A percentile compares a stretch with the other conserved stretches of the same genome.
Evolutionary conservation across 2,888 invertebrate species (phyloP).

Genomic region (Lepidocyrtinus sp.): DNA sequence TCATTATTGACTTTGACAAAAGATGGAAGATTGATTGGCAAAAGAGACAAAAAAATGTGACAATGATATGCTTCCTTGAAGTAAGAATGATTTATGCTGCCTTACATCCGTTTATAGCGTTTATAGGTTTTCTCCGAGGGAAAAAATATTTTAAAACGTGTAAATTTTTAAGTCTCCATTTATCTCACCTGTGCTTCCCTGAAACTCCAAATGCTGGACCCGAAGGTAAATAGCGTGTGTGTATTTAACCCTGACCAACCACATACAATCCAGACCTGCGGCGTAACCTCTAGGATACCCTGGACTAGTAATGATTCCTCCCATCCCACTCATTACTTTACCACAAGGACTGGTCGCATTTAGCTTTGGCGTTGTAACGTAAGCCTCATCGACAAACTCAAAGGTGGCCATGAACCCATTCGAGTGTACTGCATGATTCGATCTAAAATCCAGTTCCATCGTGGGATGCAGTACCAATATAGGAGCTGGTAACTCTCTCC

Average conservation of each 20-base stretch:
- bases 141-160: not conserved
- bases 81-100: not conserved
- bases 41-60: conserved; percentile 14
- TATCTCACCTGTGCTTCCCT: conserved; percentile 71
- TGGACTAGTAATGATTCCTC: conserved; percentile 73
- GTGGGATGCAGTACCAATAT: conserved; percentile 71
- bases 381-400: conserved; percentile 72
- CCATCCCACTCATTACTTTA: conserved; percentile 70
- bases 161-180: not conserved
- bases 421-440: conserved; percentile 71
- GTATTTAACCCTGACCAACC: conserved; percentile 73
- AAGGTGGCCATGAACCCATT: conserved; percentile 71
- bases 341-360: conserved; percentile 71
- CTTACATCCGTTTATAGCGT: not conserved
- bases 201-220: conserved; percentile 72
- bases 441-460: conserved; percentile 71
- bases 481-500: conserved; percentile 70
- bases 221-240: conserved; percentile 72
- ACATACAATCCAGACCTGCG: conserved; percentile 73
- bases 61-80: conserved; percentile 14
- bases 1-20: not conserved
- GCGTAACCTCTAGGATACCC: conserved; percentile 72
- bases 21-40: not conserved
- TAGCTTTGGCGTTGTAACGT: conserved; percentile 65
- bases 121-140: not conserved